Base-by-base conservation (phyloP, 2,888 invertebrate species). In the Drosophila picticornis region DNA sequence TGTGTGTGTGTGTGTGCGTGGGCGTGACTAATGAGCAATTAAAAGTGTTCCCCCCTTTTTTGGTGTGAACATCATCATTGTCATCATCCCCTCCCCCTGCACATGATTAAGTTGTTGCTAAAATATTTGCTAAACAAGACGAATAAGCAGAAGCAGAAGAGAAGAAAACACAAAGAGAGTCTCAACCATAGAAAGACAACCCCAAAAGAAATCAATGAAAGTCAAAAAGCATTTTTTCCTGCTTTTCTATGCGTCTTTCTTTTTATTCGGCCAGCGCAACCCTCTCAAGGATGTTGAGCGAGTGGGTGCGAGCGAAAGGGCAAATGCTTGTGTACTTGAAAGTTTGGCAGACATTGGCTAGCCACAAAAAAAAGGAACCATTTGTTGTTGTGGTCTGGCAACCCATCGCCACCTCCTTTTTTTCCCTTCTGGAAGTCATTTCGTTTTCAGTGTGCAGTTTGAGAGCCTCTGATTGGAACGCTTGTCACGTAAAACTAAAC, bases 1-100 rank as follows among this genome's bases (percentile, higher is more conserved):
- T 31, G 43, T 22, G 40, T 22, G 38, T 27, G 22, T 46, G 38
- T 19, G 22, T 29, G 51, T 36, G 76, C 50, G 72, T 61, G 74
- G 86, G 88, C 85, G 85, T 88, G 81, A 86, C 88, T 83, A 86
- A 85, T 85, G 86, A 83, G 72, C 77, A 85, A 85, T 85, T 88
- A 86, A 88, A 85, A 60, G 36, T 40, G 57, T 58, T 72, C 63
- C 65, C 55, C 63, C 61, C 38, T 61, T 65, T 63, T 65, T 71
- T 83, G 77, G 83, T 84, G 84, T 75, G 85, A 84, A 88, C 29
- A 60, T 61, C 71, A 72, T 59, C 51, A 60, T 58, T n/a, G 56
- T 60, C 53, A 40, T 43, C 36, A 10, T 36, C 43, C 50, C 29
- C 7, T 1, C 34, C 53, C n/a, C 6, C 16, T 2, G n/a, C 57